These are phyloP conservation scores for Aramus guarauna DNA, from an alignment of 2,113 vertebrate genomes.

Conservation along the genomic window DNA sequence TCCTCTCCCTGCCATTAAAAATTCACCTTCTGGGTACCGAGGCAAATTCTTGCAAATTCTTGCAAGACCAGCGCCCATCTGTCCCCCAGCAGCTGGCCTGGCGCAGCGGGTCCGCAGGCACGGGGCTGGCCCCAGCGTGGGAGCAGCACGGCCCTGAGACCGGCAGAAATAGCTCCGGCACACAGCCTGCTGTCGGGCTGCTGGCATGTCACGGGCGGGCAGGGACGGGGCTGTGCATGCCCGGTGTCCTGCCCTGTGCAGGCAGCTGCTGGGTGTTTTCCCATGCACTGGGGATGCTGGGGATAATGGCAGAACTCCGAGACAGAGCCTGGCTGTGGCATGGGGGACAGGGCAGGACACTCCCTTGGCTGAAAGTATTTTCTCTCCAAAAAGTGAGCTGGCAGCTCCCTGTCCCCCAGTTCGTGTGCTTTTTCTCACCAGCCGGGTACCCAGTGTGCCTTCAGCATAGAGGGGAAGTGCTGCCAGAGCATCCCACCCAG, in stretches of 20 bases:
- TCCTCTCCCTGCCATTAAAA: neutral
- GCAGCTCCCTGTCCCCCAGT: neutral
- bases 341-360: neutral
- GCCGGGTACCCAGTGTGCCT: neutral
- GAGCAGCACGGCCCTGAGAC: neutral
- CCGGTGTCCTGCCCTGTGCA: neutral
- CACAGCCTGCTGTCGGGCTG: accelerated
- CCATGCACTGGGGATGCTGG: accelerated
- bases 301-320: accelerated
- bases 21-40: accelerated
- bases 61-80: neutral
- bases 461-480: neutral
- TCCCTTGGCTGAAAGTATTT: neutral
- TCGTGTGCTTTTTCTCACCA: neutral
- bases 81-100: accelerated
- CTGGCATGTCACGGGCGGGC: accelerated
- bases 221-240: neutral
- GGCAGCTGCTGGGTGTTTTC: neutral
- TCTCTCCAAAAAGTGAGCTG: neutral
- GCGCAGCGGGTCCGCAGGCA: accelerated
- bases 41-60: neutral
- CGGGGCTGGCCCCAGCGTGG: neutral
- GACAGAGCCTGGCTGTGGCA: neutral
- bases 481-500: conserved; percentile 4
- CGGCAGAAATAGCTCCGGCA: neutral